Percentiles rank a stretch among this genome's conserved stretches.
Evolutionary conservation across 2,888 invertebrate species (phyloP).

Genomic region (Sphaerophoria taeniata): DNA sequence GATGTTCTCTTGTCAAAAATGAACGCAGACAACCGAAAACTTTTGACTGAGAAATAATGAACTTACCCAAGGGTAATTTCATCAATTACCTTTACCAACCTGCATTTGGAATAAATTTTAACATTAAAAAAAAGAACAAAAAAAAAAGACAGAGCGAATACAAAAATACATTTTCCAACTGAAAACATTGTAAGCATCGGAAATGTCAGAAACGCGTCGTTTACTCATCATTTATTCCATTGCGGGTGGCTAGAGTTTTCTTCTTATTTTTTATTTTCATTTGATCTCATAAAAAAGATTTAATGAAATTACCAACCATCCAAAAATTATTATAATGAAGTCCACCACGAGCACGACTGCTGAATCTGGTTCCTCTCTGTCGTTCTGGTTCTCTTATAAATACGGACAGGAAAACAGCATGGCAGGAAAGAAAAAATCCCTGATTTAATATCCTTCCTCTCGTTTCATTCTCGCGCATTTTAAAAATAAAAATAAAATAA

Average conservation of each 20-base stretch:
- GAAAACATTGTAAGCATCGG: slow-evolving; percentile 73
- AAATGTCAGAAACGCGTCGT: slow-evolving; percentile 72
- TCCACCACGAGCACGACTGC: slow-evolving; percentile 20
- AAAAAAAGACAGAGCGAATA: not conserved
- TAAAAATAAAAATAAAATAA: not conserved
- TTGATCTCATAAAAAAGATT: slow-evolving; percentile 58
- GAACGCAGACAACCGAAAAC: slow-evolving; percentile 59
- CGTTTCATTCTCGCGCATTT: not conserved
- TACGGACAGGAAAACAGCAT: slow-evolving; percentile 41
- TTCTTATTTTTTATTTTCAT: slow-evolving; percentile 22
- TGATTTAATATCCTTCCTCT: slow-evolving; percentile 55
- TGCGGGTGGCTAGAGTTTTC: slow-evolving; percentile 62
- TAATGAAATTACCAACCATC: slow-evolving; percentile 64
- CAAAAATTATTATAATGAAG: slow-evolving; percentile 59
- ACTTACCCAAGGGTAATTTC: slow-evolving; percentile 64
- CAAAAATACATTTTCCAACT: slow-evolving; percentile 20
- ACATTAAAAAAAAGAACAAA: slow-evolving; percentile 25
- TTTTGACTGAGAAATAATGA: slow-evolving; percentile 62
- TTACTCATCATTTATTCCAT: slow-evolving; percentile 73
- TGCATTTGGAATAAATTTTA: slow-evolving; percentile 60
- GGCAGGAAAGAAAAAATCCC: slow-evolving; percentile 24
- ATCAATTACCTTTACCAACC: slow-evolving; percentile 63
- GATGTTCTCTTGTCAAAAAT: slow-evolving; percentile 48
- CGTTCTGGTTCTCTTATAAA: not conserved
- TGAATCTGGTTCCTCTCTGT: not conserved